These are phyloP conservation scores for Lucilia cuprina DNA, from an alignment of 1,140 invertebrate species.

Conservation along the genomic window DNA sequence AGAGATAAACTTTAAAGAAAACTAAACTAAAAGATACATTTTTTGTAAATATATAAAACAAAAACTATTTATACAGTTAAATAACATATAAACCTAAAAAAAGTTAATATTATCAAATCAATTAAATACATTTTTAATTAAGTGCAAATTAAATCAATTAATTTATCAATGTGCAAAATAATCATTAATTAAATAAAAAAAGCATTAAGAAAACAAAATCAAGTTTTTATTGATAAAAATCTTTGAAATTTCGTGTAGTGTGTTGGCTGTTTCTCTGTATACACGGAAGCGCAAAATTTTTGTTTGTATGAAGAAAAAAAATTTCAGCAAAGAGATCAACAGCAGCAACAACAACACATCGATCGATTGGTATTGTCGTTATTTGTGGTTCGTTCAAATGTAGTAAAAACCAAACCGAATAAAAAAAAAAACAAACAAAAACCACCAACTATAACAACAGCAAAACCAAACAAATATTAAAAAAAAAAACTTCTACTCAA, in stretches of 20 bases:
- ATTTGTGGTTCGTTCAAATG: conserved; percentile 16
- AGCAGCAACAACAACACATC: neutral
- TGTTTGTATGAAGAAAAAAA: neutral
- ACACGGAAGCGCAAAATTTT: conserved; percentile 26
- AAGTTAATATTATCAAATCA: neutral
- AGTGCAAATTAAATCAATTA: neutral
- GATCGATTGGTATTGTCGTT: neutral
- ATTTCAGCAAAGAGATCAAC: neutral
- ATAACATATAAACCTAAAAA: neutral
- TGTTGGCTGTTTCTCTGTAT: conserved; percentile 5
- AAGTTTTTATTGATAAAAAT: conserved; percentile 25
- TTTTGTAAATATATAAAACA: neutral
- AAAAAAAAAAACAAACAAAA: no score
- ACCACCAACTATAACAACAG: neutral
- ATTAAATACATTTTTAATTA: neutral
- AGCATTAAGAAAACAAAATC: neutral
- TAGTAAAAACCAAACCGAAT: conserved; percentile 2
- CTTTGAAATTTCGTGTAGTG: neutral
- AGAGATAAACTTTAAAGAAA: neutral
- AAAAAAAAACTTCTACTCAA: conserved; percentile 18
- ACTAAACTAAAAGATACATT: neutral
- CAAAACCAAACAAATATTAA: neutral
- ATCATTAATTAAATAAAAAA: neutral
- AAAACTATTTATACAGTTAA: neutral
- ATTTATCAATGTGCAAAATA: neutral